Percentiles rank a stretch among this genome's conserved stretches.
phyloP scores from a whole-genome alignment of 2,797 vertebrate species.

The Enteromius fasciolatus region DNA sequence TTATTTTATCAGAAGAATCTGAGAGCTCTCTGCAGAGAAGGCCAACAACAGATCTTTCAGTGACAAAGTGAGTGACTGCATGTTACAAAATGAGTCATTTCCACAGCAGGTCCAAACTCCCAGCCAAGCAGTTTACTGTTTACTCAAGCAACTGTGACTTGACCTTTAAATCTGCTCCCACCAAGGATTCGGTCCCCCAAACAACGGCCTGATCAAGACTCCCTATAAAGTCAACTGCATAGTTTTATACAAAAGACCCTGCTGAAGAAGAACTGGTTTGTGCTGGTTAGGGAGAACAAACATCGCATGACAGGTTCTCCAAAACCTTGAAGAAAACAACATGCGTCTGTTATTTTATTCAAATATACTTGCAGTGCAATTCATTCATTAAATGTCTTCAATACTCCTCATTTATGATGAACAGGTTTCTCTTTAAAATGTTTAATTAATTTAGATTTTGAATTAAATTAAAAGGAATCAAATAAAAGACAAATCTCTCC shows the following conservation, averaged over 20 bases:
- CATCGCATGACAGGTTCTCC: not conserved
- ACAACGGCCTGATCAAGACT: constrained; percentile 17
- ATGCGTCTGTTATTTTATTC: not conserved
- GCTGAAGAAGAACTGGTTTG: constrained; percentile 2
- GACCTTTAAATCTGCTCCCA: constrained; percentile 54
- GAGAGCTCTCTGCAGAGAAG: constrained; percentile 41
- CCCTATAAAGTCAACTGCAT: not conserved
- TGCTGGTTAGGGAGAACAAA: not conserved
- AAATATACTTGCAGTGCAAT: not conserved
- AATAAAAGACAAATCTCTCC: too few relatives aligned
- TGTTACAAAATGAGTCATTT: constrained; percentile 47
- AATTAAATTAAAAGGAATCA: too few relatives aligned
- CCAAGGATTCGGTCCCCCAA: constrained; percentile 30
- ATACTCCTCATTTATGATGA: not conserved
- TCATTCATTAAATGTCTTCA: not conserved
- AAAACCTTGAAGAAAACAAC: not conserved
- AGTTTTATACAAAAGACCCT: constrained; percentile 12
- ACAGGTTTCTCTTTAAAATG: not conserved
- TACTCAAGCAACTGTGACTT: constrained; percentile 50
- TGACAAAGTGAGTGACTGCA: constrained; percentile 51
- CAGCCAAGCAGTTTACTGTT: constrained; percentile 53
- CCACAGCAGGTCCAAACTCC: constrained; percentile 47
- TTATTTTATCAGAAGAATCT: constrained; percentile 47
- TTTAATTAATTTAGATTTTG: too few relatives aligned
- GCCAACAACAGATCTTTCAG: constrained; percentile 45